Conservation (phyloP, 2,888 invertebrate genomes). For the Apodemia zela region DNA sequence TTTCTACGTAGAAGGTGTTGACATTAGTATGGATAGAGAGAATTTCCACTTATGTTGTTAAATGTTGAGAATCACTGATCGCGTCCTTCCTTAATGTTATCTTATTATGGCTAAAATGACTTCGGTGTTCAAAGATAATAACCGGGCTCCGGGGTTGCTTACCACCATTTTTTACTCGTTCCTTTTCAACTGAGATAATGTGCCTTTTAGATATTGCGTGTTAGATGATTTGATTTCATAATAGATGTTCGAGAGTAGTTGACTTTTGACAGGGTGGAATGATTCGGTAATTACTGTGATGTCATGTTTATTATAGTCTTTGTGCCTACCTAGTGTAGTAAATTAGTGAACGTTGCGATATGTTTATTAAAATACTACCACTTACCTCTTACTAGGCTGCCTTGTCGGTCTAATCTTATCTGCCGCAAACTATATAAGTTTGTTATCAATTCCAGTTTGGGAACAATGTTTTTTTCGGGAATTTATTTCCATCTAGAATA, state of each 20-base stretch:
- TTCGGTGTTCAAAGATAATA: constrained; percentile 79
- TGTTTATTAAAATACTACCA: too few relatives aligned
- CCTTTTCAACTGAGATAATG: constrained; percentile 62
- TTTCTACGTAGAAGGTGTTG: too few relatives aligned
- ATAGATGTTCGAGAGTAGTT: constrained; percentile 39
- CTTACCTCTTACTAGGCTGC: too few relatives aligned
- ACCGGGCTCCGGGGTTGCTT: constrained; percentile 59
- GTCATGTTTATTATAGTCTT: constrained; percentile 21
- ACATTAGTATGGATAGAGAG: too few relatives aligned
- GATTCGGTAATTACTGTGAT: constrained; percentile 26
- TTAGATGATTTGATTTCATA: constrained; percentile 62
- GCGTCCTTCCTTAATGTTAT: constrained; percentile 73
- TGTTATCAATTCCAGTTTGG: too few relatives aligned
- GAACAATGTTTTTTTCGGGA: too few relatives aligned
- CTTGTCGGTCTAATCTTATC: too few relatives aligned
- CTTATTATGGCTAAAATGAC: constrained; percentile 81
- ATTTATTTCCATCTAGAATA: too few relatives aligned
- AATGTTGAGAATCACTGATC: constrained; percentile 50
- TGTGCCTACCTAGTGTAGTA: too few relatives aligned
- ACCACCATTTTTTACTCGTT: constrained; percentile 59
- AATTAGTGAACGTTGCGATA: too few relatives aligned
- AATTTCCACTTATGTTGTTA: constrained; percentile 3
- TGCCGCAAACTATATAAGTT: too few relatives aligned
- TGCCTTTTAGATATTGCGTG: constrained; percentile 68
- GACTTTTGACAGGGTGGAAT: constrained; percentile 38